phyloP scores from a whole-genome alignment of 2,888 invertebrate species.

The Embidobia sp. region DNA sequence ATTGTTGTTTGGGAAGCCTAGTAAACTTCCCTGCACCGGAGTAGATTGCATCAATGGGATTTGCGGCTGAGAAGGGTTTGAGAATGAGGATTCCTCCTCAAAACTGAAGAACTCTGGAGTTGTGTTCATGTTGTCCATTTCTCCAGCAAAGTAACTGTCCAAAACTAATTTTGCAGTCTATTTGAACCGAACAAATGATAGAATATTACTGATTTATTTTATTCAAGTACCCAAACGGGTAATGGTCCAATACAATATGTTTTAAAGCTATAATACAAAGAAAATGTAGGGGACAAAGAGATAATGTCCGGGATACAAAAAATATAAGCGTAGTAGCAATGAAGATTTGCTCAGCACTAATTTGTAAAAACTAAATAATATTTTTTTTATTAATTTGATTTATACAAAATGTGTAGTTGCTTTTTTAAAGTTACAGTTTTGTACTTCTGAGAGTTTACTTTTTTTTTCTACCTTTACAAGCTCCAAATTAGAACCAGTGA shows the following conservation, averaged over 20 bases:
- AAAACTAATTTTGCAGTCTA: conserved; percentile 93
- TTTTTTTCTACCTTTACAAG: conserved; percentile 94
- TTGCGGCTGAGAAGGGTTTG: conserved; percentile 67
- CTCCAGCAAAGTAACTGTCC: conserved; percentile 89
- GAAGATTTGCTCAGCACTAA: too few relatives aligned
- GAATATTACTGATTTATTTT: not conserved
- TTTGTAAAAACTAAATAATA: too few relatives aligned
- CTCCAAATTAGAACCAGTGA: conserved; percentile 92
- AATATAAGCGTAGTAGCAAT: too few relatives aligned
- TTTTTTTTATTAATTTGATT: too few relatives aligned
- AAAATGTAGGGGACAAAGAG: too few relatives aligned
- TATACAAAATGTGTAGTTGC: too few relatives aligned
- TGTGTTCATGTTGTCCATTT: conserved; percentile 74
- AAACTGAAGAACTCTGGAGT: conserved; percentile 78
- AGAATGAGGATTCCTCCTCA: conserved; percentile 74
- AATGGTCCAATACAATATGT: too few relatives aligned
- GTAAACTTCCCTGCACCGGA: conserved; percentile 69
- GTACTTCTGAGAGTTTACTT: too few relatives aligned
- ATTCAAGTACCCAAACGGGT: too few relatives aligned
- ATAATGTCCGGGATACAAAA: too few relatives aligned
- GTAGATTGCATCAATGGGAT: conserved; percentile 67
- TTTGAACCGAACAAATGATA: not conserved
- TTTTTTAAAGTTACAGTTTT: too few relatives aligned
- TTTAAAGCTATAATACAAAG: too few relatives aligned
- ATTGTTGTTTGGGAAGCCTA: conserved; percentile 73